Evolutionary conservation across 2,888 invertebrate species (phyloP).

Genomic region (Syrphus vitripennis): DNA sequence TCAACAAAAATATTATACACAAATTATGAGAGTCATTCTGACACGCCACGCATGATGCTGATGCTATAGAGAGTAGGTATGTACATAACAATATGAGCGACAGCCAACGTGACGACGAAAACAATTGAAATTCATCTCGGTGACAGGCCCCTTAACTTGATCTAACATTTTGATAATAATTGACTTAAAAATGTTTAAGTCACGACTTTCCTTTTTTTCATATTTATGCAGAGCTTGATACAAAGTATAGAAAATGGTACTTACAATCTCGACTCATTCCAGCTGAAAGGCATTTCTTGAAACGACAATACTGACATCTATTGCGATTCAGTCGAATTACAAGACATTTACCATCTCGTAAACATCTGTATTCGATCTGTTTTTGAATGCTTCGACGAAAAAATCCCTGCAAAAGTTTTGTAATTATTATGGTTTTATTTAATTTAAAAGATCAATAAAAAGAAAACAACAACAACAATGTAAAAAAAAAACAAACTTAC

Average conservation of each 20-base stretch:
- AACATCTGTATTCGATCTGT: conserved; percentile 97
- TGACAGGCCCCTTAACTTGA: conserved; percentile 34
- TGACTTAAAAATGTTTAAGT: conserved; percentile 42
- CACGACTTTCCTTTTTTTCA: conserved; percentile 48
- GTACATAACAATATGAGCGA: neutral
- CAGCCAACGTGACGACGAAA: conserved; percentile 22
- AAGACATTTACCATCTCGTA: conserved; percentile 96
- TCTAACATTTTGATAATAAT: conserved; percentile 55
- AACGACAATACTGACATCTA: conserved; percentile 97
- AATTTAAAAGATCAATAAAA: too few relatives aligned
- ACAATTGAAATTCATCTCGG: conserved; percentile 36
- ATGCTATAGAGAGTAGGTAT: neutral
- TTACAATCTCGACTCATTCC: conserved; percentile 99
- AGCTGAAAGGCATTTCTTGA: conserved; percentile 97
- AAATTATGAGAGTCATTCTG: conserved; percentile 57
- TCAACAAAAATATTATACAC: conserved; percentile 39
- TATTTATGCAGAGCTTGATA: too few relatives aligned
- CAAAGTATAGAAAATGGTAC: conserved; percentile 81
- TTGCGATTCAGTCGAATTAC: conserved; percentile 96
- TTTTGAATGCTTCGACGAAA: conserved; percentile 97
- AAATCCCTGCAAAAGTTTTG: conserved; percentile 94
- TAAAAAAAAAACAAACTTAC: conserved; percentile 82
- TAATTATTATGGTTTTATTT: neutral
- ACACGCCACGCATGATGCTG: conserved; percentile 37
- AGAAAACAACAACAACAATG: neutral